phyloP scores from a whole-genome alignment of 2,113 vertebrate genomes.

The Telmatochromis sp. region DNA sequence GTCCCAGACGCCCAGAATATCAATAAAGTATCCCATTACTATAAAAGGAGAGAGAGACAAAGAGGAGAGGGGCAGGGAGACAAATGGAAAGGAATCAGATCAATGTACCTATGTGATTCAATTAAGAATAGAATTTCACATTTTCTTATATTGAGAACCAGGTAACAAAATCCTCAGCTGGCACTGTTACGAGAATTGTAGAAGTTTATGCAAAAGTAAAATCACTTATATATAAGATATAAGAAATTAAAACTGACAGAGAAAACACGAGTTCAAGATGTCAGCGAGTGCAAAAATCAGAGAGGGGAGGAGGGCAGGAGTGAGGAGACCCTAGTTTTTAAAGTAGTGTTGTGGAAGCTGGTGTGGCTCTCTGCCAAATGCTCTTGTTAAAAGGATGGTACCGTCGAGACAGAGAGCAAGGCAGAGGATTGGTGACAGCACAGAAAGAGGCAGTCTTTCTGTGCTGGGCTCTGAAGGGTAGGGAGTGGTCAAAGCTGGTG shows the following conservation, averaged over 20 bases:
- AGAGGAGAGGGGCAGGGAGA: conserved; percentile 2
- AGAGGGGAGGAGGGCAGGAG: not conserved
- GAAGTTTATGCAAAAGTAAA: not conserved
- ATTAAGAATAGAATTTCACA: conserved; percentile 4
- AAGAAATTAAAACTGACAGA: not conserved
- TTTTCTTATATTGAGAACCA: not conserved
- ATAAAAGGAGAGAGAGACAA: conserved; percentile 42
- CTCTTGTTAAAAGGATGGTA: conserved; percentile 47
- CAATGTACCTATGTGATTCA: not conserved
- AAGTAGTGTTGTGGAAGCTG: conserved; percentile 32
- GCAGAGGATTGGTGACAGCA: conserved; percentile 9
- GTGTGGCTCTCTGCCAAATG: conserved; percentile 21
- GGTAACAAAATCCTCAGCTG: not conserved
- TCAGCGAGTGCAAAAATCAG: not conserved
- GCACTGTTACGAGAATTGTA: not conserved
- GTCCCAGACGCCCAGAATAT: conserved; percentile 47
- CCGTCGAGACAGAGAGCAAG: not conserved
- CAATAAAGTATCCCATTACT: conserved; percentile 69
- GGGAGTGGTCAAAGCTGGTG: conserved; percentile 50
- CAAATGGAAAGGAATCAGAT: conserved; percentile 25
- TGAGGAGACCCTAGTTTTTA: conserved; percentile 13
- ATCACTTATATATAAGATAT: not conserved
- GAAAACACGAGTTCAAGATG: not conserved
- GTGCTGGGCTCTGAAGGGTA: not conserved
- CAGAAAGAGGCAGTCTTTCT: conserved; percentile 10